phyloP scores from a whole-genome alignment of 2,113 vertebrate genomes.

The Nerophis ophidion region DNA sequence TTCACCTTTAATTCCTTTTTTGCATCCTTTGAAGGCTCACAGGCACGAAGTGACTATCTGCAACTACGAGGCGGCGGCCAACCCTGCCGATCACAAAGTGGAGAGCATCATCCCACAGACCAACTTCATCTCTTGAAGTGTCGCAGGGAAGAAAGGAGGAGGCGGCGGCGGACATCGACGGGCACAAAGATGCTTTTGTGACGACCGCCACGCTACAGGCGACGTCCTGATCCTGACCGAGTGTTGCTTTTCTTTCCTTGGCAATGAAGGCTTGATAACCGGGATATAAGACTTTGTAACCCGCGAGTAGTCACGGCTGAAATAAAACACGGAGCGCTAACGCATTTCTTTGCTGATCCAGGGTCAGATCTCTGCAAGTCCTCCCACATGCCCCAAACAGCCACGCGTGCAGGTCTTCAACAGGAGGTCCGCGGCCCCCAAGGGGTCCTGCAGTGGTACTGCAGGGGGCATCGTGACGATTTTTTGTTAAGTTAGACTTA shows the following conservation, averaged over 20 bases:
- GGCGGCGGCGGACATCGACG: slow-evolving; percentile 8
- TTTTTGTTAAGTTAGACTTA: no score
- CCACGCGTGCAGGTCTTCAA: no score
- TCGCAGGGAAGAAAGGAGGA: neutral
- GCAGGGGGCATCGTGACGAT: no score
- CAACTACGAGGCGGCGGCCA: slow-evolving; percentile 90
- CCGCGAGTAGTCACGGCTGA: no score
- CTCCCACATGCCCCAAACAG: no score
- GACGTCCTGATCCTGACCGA: slow-evolving; percentile 16
- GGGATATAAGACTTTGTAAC: no score
- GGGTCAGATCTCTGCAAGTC: no score
- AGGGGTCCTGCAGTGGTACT: no score
- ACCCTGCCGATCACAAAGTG: slow-evolving; percentile 89
- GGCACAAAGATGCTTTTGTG: slow-evolving; percentile 25
- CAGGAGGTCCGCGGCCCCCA: no score
- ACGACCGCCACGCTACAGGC: slow-evolving; percentile 18
- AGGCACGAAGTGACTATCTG: slow-evolving; percentile 95
- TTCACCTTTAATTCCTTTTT: neutral
- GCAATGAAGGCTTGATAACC: neutral
- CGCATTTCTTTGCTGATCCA: no score
- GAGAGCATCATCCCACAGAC: slow-evolving; percentile 84
- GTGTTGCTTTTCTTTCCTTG: slow-evolving; percentile 34
- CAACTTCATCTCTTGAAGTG: slow-evolving; percentile 84
- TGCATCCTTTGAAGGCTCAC: slow-evolving; percentile 70
- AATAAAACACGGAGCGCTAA: no score